These are phyloP conservation scores for Leiothrix lutea DNA, from an alignment of 2,113 vertebrate species.

Conservation along the genomic window DNA sequence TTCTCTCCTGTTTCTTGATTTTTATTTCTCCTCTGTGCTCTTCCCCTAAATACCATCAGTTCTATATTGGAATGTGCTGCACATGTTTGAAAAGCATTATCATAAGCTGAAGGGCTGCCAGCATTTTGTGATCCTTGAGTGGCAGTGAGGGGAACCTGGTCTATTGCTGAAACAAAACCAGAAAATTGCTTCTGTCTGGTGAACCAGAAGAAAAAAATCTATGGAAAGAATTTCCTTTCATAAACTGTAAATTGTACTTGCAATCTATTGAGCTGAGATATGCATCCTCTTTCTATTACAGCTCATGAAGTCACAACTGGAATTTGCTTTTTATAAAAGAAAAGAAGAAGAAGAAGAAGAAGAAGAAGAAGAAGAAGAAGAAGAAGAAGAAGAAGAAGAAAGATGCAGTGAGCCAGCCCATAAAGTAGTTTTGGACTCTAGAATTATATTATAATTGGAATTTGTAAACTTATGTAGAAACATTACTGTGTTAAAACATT, in stretches of 20 bases:
- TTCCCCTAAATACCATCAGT: neutral
- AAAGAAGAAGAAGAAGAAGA: neutral
- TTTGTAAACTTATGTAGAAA: neutral
- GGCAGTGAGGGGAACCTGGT: neutral
- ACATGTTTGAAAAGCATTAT: neutral
- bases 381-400: neutral
- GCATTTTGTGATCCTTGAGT: neutral
- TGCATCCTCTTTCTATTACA: slow-evolving; percentile 11
- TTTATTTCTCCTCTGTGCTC: neutral
- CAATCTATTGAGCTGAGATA: neutral
- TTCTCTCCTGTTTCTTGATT: neutral
- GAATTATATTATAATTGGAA: neutral
- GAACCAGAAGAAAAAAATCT: neutral
- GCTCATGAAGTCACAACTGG: neutral
- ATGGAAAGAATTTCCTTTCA: slow-evolving; percentile 1
- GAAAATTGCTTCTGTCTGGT: neutral
- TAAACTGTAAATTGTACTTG: neutral
- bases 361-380: neutral
- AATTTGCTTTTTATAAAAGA: neutral
- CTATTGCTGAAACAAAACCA: slow-evolving; percentile 20
- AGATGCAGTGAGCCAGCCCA: neutral
- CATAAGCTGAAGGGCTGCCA: neutral
- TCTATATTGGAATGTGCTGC: neutral
- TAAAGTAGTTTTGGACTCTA: neutral
- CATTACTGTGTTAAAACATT: neutral